Base-by-base conservation (phyloP, 2,888 invertebrate species). In the Adelognathus sp. region DNA sequence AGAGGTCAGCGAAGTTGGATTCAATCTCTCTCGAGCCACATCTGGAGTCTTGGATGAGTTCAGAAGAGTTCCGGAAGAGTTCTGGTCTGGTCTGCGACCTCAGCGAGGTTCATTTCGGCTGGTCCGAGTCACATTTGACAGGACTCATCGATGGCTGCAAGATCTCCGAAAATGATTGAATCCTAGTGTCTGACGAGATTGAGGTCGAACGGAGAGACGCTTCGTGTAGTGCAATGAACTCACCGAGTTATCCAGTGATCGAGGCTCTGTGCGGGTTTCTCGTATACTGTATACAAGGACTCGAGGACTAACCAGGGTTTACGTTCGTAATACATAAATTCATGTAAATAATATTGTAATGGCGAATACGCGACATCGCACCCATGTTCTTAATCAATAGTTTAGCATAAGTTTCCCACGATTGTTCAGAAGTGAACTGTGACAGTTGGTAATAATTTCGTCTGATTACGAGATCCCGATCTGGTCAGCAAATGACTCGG, bases 301-400 rank as follows among this genome's bases (percentile, higher is more conserved):
- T 90, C 87, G 88, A 89, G 91, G 91, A 91, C 90, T 90, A 90
- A 91, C 89, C 91, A 91, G 91, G 91, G 91, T 91, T 90, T 88
- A 88, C 84, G 86, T 88, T 88, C 86, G 82, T 80, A 80, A 82
- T 76, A 78, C 56, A 69, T 76, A 54, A 71, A 72, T 52, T 63
- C 67, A 36, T 79, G 79, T 79, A 79, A 72, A 79, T 79, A 79
- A 67, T 50, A 64, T 18, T 71, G 54, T 71, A 79, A 66, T 27
- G 58, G 46, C 54, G 50, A 67, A 21, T 41, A 50, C n/a, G 46
- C 44, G 63, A 9, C 27, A 36, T 18, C 33, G 14, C 18, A 33
- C 67, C 67, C 46, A 46, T n/a, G 24, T 36, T 39, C 39, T 63
- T 36, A 69, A 76, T 29, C 56, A 72, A 75, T 79, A 72, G 67